Evolutionary conservation across 2,113 vertebrate species (phyloP).

Genomic region (Apus apus): DNA sequence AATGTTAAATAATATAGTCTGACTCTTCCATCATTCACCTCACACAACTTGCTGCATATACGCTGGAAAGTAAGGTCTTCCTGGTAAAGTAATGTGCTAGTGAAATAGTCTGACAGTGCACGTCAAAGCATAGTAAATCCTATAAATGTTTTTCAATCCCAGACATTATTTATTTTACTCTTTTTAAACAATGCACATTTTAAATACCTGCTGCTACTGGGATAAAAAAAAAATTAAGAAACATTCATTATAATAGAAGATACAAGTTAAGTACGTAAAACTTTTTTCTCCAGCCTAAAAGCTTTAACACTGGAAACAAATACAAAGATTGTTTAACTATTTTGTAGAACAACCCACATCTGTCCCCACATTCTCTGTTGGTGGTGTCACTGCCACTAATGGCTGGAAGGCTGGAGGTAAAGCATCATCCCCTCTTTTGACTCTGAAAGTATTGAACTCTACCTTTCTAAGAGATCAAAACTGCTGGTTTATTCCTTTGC

Average conservation of each 20-base stretch:
- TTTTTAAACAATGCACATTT: not conserved
- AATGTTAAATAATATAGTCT: constrained; percentile 1
- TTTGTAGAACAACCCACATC: not conserved
- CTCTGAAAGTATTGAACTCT: not conserved
- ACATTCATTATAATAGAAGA: not conserved
- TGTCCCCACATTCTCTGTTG: not conserved
- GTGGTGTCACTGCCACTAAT: not conserved
- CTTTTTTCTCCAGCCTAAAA: not conserved
- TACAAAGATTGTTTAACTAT: not conserved
- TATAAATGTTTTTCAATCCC: not conserved
- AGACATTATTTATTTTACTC: not conserved
- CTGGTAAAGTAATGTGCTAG: constrained; percentile 2
- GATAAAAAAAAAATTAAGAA: not conserved
- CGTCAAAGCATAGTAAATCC: constrained; percentile 35
- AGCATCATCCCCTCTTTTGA: not conserved
- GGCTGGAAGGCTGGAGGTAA: not conserved
- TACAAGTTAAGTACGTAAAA: not conserved
- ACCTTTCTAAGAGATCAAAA: not conserved
- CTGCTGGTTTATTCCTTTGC: not conserved
- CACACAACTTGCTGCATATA: not conserved
- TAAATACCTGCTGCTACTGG: not conserved
- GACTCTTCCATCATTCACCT: constrained; percentile 1
- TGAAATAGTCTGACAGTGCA: constrained; percentile 1
- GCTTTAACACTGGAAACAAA: not conserved
- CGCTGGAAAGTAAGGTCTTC: constrained; percentile 12